Base-by-base conservation (phyloP, 2,888 invertebrate species). In the Tetrapedia diversipes region DNA sequence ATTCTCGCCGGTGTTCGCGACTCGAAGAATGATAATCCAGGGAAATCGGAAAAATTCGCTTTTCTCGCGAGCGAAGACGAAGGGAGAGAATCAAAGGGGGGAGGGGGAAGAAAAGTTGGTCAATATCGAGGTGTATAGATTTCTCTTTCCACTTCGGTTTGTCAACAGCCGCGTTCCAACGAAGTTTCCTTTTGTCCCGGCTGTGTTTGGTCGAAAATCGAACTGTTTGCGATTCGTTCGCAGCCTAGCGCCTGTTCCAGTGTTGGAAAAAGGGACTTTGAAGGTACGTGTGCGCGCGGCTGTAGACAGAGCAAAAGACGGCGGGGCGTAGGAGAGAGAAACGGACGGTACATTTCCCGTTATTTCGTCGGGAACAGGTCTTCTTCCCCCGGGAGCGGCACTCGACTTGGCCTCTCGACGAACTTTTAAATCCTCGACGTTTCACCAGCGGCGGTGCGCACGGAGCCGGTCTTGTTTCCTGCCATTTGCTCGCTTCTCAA, bases 221-320 rank as follows among this genome's bases (percentile, higher is more conserved):
- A 84, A 79, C 79, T 83, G 82, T 84, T 83, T 79, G 79, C 77
- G 68, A 79, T 83, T 77, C 79, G 84, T 77, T 75, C 45, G 47
- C 49, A 61, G 73, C 63, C 80, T 73, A 45, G 43, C 56, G 8
- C 22, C 37, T 57, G 51, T 39, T 53, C 41, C 34, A 19, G 45
- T 19, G 24, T 16, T 0, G 45, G 32, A 24, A 37, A 22, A 57
- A 47, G 19, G 22, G 24, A n/a, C n/a, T n/a, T 16, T 27, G 29
- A 34, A 47, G 27, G 41, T 29, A 22, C n/a, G 49, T 24, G 51
- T 19, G 32, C 51, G 29, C 29, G 43, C 11, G 53, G 29, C n/a
- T n/a, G 27, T 53, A 11, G 45, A 63, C 53, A n/a, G 27, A 37
- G 34, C n/a, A 32, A 29, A 29, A 19, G n/a, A 19, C 1, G 4